Evolutionary conservation across 2,888 invertebrate species (phyloP).

Genomic region (Boloria selene): DNA sequence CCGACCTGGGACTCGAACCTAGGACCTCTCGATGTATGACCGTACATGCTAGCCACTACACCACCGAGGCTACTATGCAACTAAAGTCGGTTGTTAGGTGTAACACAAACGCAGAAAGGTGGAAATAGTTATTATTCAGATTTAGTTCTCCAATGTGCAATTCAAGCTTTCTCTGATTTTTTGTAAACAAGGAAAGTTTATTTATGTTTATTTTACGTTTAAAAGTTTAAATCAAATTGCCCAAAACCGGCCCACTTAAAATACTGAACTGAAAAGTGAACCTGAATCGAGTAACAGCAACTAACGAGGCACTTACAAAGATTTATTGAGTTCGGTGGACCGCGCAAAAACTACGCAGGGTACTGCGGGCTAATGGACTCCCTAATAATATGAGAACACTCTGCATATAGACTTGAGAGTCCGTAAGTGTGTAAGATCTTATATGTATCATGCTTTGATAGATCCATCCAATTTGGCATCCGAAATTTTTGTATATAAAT

Average conservation of each 20-base stretch:
- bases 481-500: too few species aligned
- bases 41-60: too few species aligned
- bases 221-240: constrained; percentile 27
- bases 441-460: neutral
- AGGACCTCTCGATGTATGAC: too few species aligned
- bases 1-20: too few species aligned
- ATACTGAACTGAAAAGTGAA: constrained; percentile 57
- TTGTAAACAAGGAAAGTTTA: too few species aligned
- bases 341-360: constrained; percentile 53
- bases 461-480: neutral
- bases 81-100: too few species aligned
- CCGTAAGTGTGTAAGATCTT: neutral
- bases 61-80: too few species aligned
- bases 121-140: too few species aligned
- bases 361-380: constrained; percentile 30
- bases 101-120: too few species aligned
- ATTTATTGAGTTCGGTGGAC: constrained; percentile 68
- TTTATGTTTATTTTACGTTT: too few species aligned
- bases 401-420: neutral
- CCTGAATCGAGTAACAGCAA: constrained; percentile 65
- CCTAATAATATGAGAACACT: constrained; percentile 31
- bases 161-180: too few species aligned
- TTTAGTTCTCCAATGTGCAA: too few species aligned
- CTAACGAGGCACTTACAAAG: constrained; percentile 72
- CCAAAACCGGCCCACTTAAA: constrained; percentile 44